Conservation (phyloP, 2,113 vertebrate species). For the Psammodynastes pulverulentus region DNA sequence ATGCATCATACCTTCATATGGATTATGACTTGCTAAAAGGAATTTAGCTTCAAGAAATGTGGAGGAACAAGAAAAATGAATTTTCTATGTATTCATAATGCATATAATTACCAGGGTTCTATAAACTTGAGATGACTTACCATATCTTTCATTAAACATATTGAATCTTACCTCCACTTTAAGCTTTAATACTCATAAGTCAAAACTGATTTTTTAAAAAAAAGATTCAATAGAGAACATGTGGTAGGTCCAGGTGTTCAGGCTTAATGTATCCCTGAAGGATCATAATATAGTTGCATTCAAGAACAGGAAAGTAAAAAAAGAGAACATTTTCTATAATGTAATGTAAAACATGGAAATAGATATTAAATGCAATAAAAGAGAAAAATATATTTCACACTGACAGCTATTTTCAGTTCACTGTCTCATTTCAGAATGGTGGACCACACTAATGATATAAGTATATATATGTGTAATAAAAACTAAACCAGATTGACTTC, state of each 20-base stretch:
- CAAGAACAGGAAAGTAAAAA: conserved; percentile 48
- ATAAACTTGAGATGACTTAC: conserved; percentile 14
- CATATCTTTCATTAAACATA: conserved; percentile 17
- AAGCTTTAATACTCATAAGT: conserved; percentile 37
- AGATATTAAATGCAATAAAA: background rate
- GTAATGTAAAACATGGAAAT: conserved; percentile 7
- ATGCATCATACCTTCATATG: background rate
- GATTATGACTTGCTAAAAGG: background rate
- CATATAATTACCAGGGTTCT: background rate
- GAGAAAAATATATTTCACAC: background rate
- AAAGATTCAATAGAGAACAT: conserved; percentile 47
- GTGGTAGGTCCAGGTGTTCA: conserved; percentile 68
- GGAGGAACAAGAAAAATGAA: background rate
- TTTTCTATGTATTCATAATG: background rate
- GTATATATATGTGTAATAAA: background rate
- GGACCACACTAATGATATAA: background rate
- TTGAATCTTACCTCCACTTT: background rate
- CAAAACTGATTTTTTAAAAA: conserved; percentile 46
- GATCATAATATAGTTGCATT: conserved; percentile 59
- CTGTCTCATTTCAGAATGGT: background rate
- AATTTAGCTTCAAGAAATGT: background rate
- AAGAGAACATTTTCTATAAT: conserved; percentile 16
- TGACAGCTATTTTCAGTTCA: background rate
- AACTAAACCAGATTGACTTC: background rate
- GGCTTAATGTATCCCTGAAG: conserved; percentile 57